Evolutionary conservation across 1,140 invertebrate genomes (phyloP).

Genomic region (Chironomus tepperi): DNA sequence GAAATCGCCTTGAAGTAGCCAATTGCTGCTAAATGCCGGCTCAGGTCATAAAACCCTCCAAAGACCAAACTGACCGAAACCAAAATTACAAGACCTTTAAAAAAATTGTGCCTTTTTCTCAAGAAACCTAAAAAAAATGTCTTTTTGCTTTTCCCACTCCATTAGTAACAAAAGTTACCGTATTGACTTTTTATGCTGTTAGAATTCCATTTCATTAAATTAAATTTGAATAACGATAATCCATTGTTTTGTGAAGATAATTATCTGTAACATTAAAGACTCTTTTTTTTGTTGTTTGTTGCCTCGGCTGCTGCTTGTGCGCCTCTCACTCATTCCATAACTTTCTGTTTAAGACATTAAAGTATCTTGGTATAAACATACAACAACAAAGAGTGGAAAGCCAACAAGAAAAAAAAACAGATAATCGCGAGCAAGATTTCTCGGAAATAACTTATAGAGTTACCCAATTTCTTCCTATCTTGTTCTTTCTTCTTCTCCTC

Average conservation of each 20-base stretch:
- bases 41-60: no score
- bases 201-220: slow-evolving; percentile 22
- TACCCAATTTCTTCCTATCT: not conserved
- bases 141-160: no score
- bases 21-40: no score
- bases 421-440: slow-evolving; percentile 18
- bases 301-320: not conserved
- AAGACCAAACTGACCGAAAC: no score
- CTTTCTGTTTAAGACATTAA: slow-evolving; percentile 17
- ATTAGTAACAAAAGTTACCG: not conserved
- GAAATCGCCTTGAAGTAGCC: no score
- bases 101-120: not conserved
- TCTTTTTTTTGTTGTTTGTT: not conserved
- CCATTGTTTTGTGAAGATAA: slow-evolving; percentile 22
- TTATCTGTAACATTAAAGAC: slow-evolving; percentile 22
- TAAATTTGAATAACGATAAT: slow-evolving; percentile 24
- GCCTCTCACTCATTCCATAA: no score
- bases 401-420: not conserved
- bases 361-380: not conserved
- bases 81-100: not conserved
- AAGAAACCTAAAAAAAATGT: not conserved
- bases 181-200: slow-evolving; percentile 7
- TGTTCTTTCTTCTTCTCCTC: not conserved
- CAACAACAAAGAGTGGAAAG: not conserved
- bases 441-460: slow-evolving; percentile 19